phyloP scores from a whole-genome alignment of 2,797 vertebrate genomes.

The Myotis myotis region DNA sequence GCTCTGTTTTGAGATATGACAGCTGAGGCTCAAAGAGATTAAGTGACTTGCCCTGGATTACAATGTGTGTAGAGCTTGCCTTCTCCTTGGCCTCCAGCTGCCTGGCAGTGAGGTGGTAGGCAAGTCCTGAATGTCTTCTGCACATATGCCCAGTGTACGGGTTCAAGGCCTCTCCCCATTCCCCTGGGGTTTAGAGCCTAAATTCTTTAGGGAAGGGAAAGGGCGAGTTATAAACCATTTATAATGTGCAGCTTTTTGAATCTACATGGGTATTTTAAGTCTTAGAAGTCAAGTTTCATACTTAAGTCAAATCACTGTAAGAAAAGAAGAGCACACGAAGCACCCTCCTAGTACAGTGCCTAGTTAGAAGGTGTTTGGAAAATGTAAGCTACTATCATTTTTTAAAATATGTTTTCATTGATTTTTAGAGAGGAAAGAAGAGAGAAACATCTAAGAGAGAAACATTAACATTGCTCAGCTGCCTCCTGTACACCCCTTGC shows the following conservation, averaged over 20 bases:
- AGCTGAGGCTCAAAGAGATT: not conserved
- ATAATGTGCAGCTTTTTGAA: not conserved
- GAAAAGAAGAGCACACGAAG: not conserved
- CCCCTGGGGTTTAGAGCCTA: not conserved
- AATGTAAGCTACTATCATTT: not conserved
- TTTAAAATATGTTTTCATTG: not conserved
- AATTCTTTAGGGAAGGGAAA: not conserved
- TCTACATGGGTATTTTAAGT: not conserved
- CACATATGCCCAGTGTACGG: not conserved
- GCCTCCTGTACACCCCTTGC: too few relatives aligned
- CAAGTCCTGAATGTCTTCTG: not conserved
- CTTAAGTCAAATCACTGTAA: not conserved
- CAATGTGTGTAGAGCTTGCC: not conserved
- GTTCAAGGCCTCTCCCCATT: not conserved
- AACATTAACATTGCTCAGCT: too few relatives aligned
- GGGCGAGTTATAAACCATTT: not conserved
- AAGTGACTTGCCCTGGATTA: not conserved
- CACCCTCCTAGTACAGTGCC: not conserved
- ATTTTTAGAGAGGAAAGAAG: too few relatives aligned
- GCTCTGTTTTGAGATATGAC: not conserved
- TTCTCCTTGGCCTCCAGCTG: not conserved
- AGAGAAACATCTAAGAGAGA: too few relatives aligned
- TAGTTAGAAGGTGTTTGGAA: not conserved
- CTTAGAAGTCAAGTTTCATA: not conserved
- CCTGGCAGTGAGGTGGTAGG: not conserved